Percentiles rank a stretch among this genome's conserved stretches.
Conservation (phyloP, 2,888 invertebrate species). For the Drosophila kuntzei region DNA sequence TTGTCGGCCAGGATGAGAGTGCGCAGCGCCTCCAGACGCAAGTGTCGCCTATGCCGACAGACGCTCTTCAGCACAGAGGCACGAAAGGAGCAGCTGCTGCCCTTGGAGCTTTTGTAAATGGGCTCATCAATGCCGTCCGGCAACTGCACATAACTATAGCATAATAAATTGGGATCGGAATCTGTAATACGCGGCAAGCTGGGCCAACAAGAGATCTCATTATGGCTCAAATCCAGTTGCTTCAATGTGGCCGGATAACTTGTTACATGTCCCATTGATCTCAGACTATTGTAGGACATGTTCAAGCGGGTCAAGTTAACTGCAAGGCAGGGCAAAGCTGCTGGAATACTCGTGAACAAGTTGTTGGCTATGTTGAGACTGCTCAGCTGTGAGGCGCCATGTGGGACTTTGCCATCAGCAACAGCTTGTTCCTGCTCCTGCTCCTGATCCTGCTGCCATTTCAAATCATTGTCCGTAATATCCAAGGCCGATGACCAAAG, state of each 20-base stretch:
- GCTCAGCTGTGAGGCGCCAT: constrained; percentile 88
- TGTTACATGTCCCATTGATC: constrained; percentile 94
- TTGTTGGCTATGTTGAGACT: constrained; percentile 96
- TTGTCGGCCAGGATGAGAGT: constrained; percentile 92
- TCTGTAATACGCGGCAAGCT: constrained; percentile 90
- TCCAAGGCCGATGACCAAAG: constrained; percentile 90
- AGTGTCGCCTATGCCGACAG: constrained; percentile 93
- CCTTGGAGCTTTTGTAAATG: constrained; percentile 81
- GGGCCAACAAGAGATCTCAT: constrained; percentile 96
- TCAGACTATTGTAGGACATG: constrained; percentile 93
- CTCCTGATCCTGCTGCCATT: constrained; percentile 85
- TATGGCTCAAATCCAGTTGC: constrained; percentile 96
- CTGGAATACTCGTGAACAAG: constrained; percentile 94
- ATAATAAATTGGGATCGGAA: constrained; percentile 89
- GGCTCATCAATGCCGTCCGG: constrained; percentile 67
- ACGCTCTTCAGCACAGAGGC: constrained; percentile 92
- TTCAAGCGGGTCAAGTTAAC: constrained; percentile 94
- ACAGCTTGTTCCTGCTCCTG: constrained; percentile 40
- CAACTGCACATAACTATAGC: constrained; percentile 87
- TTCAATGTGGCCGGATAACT: constrained; percentile 95
- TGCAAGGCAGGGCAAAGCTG: constrained; percentile 95
- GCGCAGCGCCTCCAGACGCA: constrained; percentile 87
- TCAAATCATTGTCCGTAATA: constrained; percentile 88
- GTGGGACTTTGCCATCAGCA: constrained; percentile 86
- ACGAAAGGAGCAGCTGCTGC: constrained; percentile 88